These are phyloP conservation scores for Plagodis pulveraria DNA, from an alignment of 2,888 invertebrate genomes.

Conservation along the genomic window DNA sequence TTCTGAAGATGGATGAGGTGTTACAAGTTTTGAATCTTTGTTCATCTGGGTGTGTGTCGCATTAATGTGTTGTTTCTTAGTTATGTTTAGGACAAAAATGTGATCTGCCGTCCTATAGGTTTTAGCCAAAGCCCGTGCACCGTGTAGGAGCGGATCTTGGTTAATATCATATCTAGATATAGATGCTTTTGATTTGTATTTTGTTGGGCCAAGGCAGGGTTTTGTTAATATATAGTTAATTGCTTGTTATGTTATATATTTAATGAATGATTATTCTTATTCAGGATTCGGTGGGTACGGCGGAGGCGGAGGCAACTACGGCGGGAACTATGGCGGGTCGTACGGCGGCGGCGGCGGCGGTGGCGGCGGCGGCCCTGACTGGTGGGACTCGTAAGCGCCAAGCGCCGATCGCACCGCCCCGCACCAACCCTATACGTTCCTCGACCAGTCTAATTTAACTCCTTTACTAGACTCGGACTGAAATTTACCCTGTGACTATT, in stretches of 20 bases:
- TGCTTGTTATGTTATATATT: not conserved
- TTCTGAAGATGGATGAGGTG: no score
- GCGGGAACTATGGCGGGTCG: constrained; percentile 77
- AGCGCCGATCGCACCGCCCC: constrained; percentile 36
- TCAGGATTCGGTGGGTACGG: constrained; percentile 73
- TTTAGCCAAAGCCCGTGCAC: no score
- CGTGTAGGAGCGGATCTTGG: no score
- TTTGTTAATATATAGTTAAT: not conserved
- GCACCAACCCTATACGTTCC: constrained; percentile 13
- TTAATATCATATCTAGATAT: no score
- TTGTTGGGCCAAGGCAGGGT: not conserved
- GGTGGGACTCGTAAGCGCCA: constrained; percentile 76
- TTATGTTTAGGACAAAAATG: no score
- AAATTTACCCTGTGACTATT: constrained; percentile 70
- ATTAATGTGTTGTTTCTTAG: no score
- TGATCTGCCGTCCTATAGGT: no score
- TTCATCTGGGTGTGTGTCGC: no score
- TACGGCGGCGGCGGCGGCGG: constrained; percentile 79
- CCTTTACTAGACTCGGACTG: constrained; percentile 62
- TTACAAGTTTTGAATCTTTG: no score
- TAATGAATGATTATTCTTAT: constrained; percentile 2
- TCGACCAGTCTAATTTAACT: constrained; percentile 53
- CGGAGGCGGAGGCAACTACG: constrained; percentile 70
- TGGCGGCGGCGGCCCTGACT: constrained; percentile 75
- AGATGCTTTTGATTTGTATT: no score